Conservation (phyloP, 2,888 invertebrate species). For the Amiota minor region DNA sequence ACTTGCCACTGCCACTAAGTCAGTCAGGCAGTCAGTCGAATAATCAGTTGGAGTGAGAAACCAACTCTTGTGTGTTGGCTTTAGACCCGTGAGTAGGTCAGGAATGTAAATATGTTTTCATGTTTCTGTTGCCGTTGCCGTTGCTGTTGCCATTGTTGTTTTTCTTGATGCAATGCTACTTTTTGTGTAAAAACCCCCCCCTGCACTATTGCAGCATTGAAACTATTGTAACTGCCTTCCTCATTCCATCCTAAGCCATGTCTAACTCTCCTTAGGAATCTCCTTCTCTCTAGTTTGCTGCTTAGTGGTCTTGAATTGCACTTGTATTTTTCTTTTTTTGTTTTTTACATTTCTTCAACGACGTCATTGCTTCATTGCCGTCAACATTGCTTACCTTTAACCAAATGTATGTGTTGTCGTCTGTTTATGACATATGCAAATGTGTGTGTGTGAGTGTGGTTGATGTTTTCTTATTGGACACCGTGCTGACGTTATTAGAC, state of each 20-base stretch:
- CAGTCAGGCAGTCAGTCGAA: too few relatives aligned
- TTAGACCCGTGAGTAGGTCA: constrained; percentile 52
- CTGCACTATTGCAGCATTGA: not conserved
- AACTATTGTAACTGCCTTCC: too few relatives aligned
- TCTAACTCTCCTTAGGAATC: not conserved
- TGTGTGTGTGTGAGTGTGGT: not conserved
- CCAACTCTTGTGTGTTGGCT: too few relatives aligned
- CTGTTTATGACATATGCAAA: not conserved
- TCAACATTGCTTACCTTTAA: constrained; percentile 54
- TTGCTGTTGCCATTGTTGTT: constrained; percentile 35
- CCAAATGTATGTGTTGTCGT: constrained; percentile 44
- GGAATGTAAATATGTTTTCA: constrained; percentile 53
- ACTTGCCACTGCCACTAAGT: too few relatives aligned
- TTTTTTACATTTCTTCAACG: too few relatives aligned
- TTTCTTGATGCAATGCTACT: constrained; percentile 14
- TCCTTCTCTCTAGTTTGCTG: not conserved
- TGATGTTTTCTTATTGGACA: constrained; percentile 6
- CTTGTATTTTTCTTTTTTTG: constrained; percentile 36
- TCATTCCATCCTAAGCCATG: too few relatives aligned
- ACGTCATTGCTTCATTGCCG: constrained; percentile 11
- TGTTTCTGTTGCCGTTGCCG: too few relatives aligned
- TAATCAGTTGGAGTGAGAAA: too few relatives aligned
- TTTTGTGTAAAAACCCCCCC: not conserved
- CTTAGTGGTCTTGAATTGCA: constrained; percentile 58
- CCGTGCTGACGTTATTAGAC: constrained; percentile 6